Percentiles rank a stretch among this genome's conserved stretches.
These are phyloP conservation scores for Danio rerio DNA, from an alignment of 2,113 vertebrate species.

Conservation along the genomic window DNA sequence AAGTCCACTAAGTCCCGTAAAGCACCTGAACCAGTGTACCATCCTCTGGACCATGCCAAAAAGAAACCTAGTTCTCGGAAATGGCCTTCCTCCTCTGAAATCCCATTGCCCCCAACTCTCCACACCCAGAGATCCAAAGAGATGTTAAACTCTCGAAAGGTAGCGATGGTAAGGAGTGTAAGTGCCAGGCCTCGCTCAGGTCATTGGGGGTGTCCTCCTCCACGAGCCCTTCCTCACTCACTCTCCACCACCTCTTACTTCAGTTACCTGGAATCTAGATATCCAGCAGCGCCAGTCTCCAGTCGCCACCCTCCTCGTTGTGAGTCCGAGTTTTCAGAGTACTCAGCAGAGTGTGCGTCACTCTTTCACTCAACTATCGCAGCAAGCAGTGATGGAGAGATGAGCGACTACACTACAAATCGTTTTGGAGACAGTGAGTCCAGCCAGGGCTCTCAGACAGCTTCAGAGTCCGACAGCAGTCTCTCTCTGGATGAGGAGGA, in stretches of 20 bases:
- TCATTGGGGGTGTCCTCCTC: slow-evolving; percentile 64
- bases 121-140: slow-evolving; percentile 65
- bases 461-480: slow-evolving; percentile 73
- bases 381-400: slow-evolving; percentile 86
- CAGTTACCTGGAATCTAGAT: slow-evolving; percentile 67
- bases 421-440: slow-evolving; percentile 89
- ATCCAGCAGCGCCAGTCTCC: slow-evolving; percentile 69
- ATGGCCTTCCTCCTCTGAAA: slow-evolving; percentile 81
- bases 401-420: slow-evolving; percentile 86
- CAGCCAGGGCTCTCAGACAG: slow-evolving; percentile 77
- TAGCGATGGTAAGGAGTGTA: slow-evolving; percentile 61
- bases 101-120: slow-evolving; percentile 59
- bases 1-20: slow-evolving; percentile 64
- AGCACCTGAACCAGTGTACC: slow-evolving; percentile 55
- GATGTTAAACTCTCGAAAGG: slow-evolving; percentile 51
- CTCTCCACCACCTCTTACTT: slow-evolving; percentile 70
- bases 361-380: slow-evolving; percentile 85
- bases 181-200: slow-evolving; percentile 66
- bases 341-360: slow-evolving; percentile 81
- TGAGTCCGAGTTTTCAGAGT: slow-evolving; percentile 81
- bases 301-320: slow-evolving; percentile 71
- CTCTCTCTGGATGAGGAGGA: slow-evolving; percentile 73
- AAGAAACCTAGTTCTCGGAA: slow-evolving; percentile 76
- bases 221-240: slow-evolving; percentile 56
- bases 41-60: slow-evolving; percentile 56